Evolutionary conservation across 2,113 vertebrate genomes (phyloP), one percentile per base, ranked within the genome.

Genomic region (Anguilla rostrata): DNA sequence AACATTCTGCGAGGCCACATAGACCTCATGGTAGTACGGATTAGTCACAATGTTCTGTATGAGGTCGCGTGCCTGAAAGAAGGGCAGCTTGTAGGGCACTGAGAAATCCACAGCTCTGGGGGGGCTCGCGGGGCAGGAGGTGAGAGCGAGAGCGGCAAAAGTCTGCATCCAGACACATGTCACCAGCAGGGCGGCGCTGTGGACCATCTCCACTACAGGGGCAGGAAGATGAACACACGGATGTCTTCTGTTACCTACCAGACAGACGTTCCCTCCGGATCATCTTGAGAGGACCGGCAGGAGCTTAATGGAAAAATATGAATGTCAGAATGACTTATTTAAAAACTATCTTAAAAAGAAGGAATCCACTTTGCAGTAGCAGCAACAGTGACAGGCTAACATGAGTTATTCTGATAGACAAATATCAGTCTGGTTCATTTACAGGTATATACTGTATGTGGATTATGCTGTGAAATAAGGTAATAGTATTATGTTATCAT

Each of bases 1-100:
- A 49, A 92, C 94, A 87, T 99, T 99, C 90, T 95, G 95, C n/a
- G 96, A 86, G 0, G 97, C 97, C 86, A 99, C 94, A 0, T 99
- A 99, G 16, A 96, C 93, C 85, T 96, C 94, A 84, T 93, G 90
- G 89, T 93, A 96, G 14, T 89, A 9, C 0, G 92, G 91, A 89
- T 96, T 95, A 91, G 94, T 93, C 81, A 95, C 95, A 0, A 98
- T 84, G 1, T 97, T 98, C 91, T 99, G 98, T 78, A 99, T 95
- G 0, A 91, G 91, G 46, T 92, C 90, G 3, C 85, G 39, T 0
- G 95, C 92, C 0, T 94, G 92, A 34, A 97, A 97, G 91, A 90
- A 94, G n/a, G 97, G 96, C 90, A 97, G 94, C 0, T 82, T 34
- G 82, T 98, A 98, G 57, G 94, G 87, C 49, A 98, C 87, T 0